These are phyloP conservation scores for Scelioninae gen. 2 DNA, from an alignment of 2,888 invertebrate genomes.

Conservation along the genomic window DNA sequence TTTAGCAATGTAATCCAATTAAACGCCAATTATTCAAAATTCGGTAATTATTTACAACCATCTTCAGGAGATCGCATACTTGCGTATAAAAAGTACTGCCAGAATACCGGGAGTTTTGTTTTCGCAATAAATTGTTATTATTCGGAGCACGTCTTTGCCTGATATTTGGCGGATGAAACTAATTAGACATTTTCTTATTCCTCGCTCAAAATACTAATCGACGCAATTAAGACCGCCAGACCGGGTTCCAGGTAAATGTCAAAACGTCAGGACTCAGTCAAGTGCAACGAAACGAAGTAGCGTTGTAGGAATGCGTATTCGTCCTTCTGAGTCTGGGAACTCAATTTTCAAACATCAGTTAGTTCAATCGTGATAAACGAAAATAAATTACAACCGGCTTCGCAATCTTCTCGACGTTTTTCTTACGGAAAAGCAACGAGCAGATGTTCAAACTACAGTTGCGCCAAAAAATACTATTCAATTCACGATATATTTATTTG, in stretches of 20 bases:
- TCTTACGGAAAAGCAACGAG: slow-evolving; percentile 22
- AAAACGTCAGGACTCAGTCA: slow-evolving; percentile 57
- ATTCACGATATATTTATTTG: neutral
- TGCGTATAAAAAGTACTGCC: too few relatives aligned
- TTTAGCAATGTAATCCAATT: too few relatives aligned
- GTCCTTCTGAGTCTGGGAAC: slow-evolving; percentile 38
- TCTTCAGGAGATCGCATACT: too few relatives aligned
- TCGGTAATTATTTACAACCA: too few relatives aligned
- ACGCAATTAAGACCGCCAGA: slow-evolving; percentile 64
- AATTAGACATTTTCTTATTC: slow-evolving; percentile 59
- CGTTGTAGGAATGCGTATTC: slow-evolving; percentile 38
- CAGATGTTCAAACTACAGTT: neutral
- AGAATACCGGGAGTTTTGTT: too few relatives aligned
- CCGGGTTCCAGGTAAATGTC: slow-evolving; percentile 54
- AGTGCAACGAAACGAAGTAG: slow-evolving; percentile 53
- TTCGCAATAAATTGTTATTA: too few relatives aligned
- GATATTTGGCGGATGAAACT: slow-evolving; percentile 32
- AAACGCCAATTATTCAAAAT: too few relatives aligned
- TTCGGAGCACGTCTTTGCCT: slow-evolving; percentile 16
- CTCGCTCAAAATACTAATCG: slow-evolving; percentile 67
- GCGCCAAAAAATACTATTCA: slow-evolving; percentile 1
- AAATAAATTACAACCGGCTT: slow-evolving; percentile 39
- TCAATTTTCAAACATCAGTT: slow-evolving; percentile 48
- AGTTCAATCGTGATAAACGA: slow-evolving; percentile 47
- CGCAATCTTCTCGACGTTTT: slow-evolving; percentile 7